Base-by-base conservation (phyloP, 1,140 invertebrate genomes). In the Zaprionus taronus region DNA sequence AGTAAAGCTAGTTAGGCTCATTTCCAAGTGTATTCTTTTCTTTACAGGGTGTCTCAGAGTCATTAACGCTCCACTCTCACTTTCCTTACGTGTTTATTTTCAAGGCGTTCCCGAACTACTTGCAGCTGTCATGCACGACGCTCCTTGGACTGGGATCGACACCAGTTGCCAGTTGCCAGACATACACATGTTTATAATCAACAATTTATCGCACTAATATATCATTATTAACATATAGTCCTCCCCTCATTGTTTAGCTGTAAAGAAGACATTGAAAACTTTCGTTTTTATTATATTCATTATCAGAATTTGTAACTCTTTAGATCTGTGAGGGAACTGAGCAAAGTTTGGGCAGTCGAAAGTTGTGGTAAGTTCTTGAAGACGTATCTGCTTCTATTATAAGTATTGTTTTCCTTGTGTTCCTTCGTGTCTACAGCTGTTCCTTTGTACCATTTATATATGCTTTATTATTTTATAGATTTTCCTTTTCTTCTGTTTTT, bases 161-260 rank as follows among this genome's bases (percentile, higher is more conserved):
- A 34, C 24, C 24, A 28, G 12, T 44, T 17, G 5, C 24, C 24
- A 28, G 12, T 44, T 17, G 5, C 24, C 24, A n/a, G 7, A 17
- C 22, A 20, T 9, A 20, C 17, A 20, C 20, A 60, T 74, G 76
- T 79, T 69, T 74, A 79, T 70, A 68, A 78, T 68, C 63, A 67
- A n/a, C 78, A 67, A 56, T 78, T 26, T 51, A 51, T 24, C 47
- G 53, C 5, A 31, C 20, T 24, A 56, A 28, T 56, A 56, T 56
- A 56, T 26, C 26, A 56, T 56, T 56, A 56, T 28, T 28, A 56
- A 51, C 47, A 51, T 51, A 22, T 7, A 51, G 47, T 51, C 47
- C 47, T 51, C 17, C 47, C 20, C 20, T 1, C 12, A 41, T 41
- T 41, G 38, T n/a, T 41, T 41, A 1, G 38, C 31, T 34, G 31